Evolutionary conservation across 2,113 vertebrate species (phyloP), one percentile per base, ranked within the genome.

Genomic region (Hemichromis elongatus): DNA sequence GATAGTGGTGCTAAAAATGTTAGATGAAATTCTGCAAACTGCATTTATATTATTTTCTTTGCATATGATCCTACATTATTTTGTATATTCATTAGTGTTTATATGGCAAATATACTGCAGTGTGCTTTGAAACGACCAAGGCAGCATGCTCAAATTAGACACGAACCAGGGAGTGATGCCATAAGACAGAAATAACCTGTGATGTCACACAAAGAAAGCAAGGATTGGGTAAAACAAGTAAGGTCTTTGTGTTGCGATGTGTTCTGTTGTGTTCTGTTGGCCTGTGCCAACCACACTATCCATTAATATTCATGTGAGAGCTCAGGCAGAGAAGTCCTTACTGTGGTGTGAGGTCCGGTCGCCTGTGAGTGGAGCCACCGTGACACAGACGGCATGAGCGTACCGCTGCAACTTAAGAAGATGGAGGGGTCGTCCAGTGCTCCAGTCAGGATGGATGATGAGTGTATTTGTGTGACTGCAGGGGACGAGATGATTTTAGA

Each of bases 351-450:
- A 77, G 52, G 78, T 88, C 86, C 68, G 13, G 61, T 83, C 75
- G 80, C 85, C 80, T 88, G 88, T 73, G 87, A 87, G 82, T 1
- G 59, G 42, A 45, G 84, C 77, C 82, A 50, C 82, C 2, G 82
- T 81, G 83, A 85, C 83, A 78, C 53, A 89, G 80, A 75, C 77
- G 14, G 66, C 73, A 19, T 5, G 70, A 68, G 70, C 7, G 28
- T 19, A 61, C 37, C 33, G 61, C 66, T 45, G 75, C 10, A 66
- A 66, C 80, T 56, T 35, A 9, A 61, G 70, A 85, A 81, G 86
- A 89, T 37, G 80, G 83, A 81, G 78, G 55, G 86, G 73, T 81
- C 7, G 52, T 53, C 13, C 21, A 13, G 79, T 28, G 57, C 47
- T 79, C 80, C 11, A 66, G 81, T 24, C 77, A 33, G 80, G 54